A percentile compares a stretch with the other conserved stretches of the same genome.
phyloP scores from a whole-genome alignment of 2,888 invertebrate genomes.

The Polyploca ridens region DNA sequence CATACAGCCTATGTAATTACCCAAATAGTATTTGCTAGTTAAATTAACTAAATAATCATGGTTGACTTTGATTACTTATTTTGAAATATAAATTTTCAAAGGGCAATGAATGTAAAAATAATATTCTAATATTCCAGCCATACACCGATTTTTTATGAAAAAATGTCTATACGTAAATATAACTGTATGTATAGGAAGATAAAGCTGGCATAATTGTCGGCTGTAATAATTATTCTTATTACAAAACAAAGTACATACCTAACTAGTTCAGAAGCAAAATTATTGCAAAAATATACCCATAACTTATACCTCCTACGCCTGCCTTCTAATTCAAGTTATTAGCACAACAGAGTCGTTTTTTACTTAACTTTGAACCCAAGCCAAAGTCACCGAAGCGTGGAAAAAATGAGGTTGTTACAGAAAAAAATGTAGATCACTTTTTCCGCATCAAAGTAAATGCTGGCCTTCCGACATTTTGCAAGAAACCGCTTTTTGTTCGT shows the following conservation, averaged over 20 bases:
- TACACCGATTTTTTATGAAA: too few relatives aligned
- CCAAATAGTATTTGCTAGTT: not conserved
- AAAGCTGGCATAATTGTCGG: not conserved
- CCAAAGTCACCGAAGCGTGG: constrained; percentile 17
- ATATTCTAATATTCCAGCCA: not conserved
- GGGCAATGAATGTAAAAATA: not conserved
- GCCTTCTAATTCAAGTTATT: constrained; percentile 6
- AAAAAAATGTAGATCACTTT: constrained; percentile 16
- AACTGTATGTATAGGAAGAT: too few relatives aligned
- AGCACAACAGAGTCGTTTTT: constrained; percentile 11
- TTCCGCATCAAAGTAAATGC: constrained; percentile 14
- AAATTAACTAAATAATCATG: not conserved
- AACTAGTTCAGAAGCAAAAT: not conserved
- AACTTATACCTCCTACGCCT: constrained; percentile 11
- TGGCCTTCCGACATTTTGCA: constrained; percentile 1
- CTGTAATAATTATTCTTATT: not conserved
- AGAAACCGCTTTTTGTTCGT: not conserved
- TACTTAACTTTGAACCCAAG: constrained; percentile 15
- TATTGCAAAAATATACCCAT: constrained; percentile 3
- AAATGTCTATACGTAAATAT: too few relatives aligned
- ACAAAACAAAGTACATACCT: constrained; percentile 2
- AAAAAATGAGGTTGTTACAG: constrained; percentile 15
- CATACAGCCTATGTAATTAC: constrained; percentile 31
- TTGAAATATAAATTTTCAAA: not conserved
- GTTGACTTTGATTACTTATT: not conserved